Percentiles rank a stretch among this genome's conserved stretches.
phyloP scores from a whole-genome alignment of 2,797 vertebrate genomes.

The Chelon labrosus region DNA sequence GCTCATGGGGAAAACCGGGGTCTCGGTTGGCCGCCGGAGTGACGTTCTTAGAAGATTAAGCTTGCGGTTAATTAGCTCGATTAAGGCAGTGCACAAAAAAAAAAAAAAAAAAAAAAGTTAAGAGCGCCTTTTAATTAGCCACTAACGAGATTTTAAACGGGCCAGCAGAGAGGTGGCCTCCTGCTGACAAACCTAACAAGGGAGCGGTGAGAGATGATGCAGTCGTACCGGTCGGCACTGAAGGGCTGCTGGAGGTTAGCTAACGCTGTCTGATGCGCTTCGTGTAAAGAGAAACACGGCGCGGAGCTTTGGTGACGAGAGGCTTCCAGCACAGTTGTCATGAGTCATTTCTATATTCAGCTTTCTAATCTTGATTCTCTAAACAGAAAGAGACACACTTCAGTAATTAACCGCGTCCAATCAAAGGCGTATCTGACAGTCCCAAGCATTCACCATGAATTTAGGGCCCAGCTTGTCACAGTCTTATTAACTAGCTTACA shows the following conservation, averaged over 20 bases:
- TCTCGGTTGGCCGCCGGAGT: constrained; percentile 75
- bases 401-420: not conserved
- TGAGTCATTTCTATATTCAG: constrained; percentile 14
- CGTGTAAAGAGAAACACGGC: constrained; percentile 9
- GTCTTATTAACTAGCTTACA: constrained; percentile 11
- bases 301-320: not conserved
- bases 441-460: constrained; percentile 13
- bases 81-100: constrained; percentile 74
- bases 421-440: not conserved
- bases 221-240: constrained; percentile 51
- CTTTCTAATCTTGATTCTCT: not conserved
- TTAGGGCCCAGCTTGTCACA: constrained; percentile 8
- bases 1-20: constrained; percentile 67
- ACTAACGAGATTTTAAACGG: constrained; percentile 87
- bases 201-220: constrained; percentile 62
- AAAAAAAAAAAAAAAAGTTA: constrained; percentile 79
- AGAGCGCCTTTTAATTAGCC: constrained; percentile 85
- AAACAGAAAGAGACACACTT: constrained; percentile 23
- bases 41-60: constrained; percentile 84
- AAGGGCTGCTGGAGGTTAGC: constrained; percentile 64
- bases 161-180: constrained; percentile 82
- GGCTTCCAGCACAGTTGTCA: not conserved
- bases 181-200: constrained; percentile 74
- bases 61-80: constrained; percentile 83
- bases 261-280: constrained; percentile 42